phyloP scores from a whole-genome alignment of 2,113 vertebrate genomes.

The Xyliphius kryptos region DNA sequence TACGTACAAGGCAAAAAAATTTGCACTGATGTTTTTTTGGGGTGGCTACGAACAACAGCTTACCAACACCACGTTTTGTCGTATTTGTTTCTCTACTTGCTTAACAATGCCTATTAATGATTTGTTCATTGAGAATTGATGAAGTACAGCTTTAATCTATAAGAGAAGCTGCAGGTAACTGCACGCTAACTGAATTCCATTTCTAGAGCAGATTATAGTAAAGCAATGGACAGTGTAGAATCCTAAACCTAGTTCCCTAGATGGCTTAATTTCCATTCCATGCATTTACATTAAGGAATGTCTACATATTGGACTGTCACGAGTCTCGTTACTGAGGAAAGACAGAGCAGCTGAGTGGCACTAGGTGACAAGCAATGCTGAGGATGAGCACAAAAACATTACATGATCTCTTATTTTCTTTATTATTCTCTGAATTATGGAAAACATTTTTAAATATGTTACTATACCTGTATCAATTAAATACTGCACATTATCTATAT shows the following conservation, averaged over 20 bases:
- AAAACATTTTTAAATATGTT: conserved; percentile 52
- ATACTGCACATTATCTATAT: conserved; percentile 65
- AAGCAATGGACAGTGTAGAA: conserved; percentile 15
- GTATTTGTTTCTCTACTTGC: too few relatives aligned
- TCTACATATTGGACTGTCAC: conserved; percentile 29
- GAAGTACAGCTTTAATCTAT: too few relatives aligned
- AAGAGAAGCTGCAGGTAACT: background rate
- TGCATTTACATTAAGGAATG: conserved; percentile 38
- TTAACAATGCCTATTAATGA: too few relatives aligned
- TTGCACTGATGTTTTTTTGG: too few relatives aligned
- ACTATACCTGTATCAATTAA: conserved; percentile 56
- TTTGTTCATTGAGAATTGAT: too few relatives aligned
- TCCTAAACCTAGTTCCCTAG: conserved; percentile 33
- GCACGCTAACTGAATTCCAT: background rate
- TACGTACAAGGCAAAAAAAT: too few relatives aligned
- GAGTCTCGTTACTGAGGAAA: conserved; percentile 18
- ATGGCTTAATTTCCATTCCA: conserved; percentile 39
- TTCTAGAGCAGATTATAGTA: conserved; percentile 5
- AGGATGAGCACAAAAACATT: too few relatives aligned
- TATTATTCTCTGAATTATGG: too few relatives aligned
- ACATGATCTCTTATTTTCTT: too few relatives aligned
- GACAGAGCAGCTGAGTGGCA: conserved; percentile 30
- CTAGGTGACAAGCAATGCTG: conserved; percentile 33
- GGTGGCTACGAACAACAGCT: too few relatives aligned
- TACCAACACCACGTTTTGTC: too few relatives aligned